A percentile compares a stretch with the other conserved stretches of the same genome.
Conservation (phyloP, 2,113 vertebrate genomes). For the Setophaga coronata region DNA sequence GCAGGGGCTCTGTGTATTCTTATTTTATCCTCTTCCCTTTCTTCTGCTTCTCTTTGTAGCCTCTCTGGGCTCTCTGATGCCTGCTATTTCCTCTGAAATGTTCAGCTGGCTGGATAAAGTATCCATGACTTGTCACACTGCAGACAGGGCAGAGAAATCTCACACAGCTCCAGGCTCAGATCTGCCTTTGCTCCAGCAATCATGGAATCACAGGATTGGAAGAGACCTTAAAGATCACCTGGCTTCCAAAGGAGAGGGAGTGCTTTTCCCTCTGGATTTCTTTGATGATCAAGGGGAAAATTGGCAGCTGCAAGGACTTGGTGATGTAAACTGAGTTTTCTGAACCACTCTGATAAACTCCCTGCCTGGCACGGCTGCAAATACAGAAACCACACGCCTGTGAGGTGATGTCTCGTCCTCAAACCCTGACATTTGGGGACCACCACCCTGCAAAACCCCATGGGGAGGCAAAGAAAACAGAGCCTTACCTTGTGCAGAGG, state of each 20-base stretch:
- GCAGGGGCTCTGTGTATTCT: not conserved
- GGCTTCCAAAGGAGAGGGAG: not conserved
- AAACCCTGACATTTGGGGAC: not conserved
- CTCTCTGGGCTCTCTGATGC: not conserved
- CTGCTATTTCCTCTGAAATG: not conserved
- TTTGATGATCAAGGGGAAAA: not conserved
- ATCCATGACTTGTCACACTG: not conserved
- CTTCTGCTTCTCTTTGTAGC: not conserved
- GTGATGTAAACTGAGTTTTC: not conserved
- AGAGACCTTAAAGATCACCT: not conserved
- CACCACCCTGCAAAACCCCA: not conserved
- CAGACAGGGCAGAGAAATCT: not conserved
- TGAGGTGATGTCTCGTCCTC: rapidly evolving
- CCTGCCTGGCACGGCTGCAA: not conserved
- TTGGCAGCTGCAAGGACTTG: not conserved
- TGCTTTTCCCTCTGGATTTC: not conserved
- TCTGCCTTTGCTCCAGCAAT: not conserved
- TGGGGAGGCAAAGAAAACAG: not conserved
- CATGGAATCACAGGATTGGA: not conserved
- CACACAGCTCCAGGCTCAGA: not conserved
- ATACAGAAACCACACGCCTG: not conserved
- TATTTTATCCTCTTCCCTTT: not conserved
- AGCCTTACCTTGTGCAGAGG: constrained; percentile 30
- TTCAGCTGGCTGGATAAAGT: not conserved
- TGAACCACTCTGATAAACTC: not conserved